A percentile compares a stretch with the other conserved stretches of the same genome.
phyloP scores from a whole-genome alignment of 2,113 vertebrate genomes.

The Crotalus tigris region DNA sequence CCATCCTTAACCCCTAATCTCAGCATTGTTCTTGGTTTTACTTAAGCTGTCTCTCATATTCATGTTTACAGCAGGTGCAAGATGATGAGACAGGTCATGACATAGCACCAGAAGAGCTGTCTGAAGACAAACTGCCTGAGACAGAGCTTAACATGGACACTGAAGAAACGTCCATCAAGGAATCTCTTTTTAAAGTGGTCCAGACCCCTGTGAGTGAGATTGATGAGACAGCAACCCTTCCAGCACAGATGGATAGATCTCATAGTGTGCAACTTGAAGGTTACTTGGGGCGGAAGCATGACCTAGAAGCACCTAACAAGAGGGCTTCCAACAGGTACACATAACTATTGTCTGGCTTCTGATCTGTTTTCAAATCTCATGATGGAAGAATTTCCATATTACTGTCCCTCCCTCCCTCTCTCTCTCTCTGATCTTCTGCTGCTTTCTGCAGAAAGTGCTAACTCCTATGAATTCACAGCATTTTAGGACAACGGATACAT shows the following conservation, averaged over 20 bases:
- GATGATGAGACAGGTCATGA: constrained; percentile 6
- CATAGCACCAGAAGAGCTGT: not conserved
- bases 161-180: constrained; percentile 37
- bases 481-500: not conserved
- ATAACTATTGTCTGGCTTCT: not conserved
- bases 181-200: constrained; percentile 51
- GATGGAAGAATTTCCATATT: not conserved
- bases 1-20: not conserved
- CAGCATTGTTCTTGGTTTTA: not conserved
- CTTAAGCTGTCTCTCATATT: not conserved
- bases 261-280: constrained; percentile 81
- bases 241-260: constrained; percentile 53
- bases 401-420: no score
- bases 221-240: constrained; percentile 68
- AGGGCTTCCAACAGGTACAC: constrained; percentile 87
- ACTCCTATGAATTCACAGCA: not conserved
- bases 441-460: not conserved
- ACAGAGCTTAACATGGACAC: constrained; percentile 21
- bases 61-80: not conserved
- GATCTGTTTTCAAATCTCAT: not conserved
- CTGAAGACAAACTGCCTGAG: constrained; percentile 16
- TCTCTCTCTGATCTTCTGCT: not conserved
- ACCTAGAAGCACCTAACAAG: constrained; percentile 86
- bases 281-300: constrained; percentile 86
- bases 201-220: constrained; percentile 61